phyloP scores from a whole-genome alignment of 2,888 invertebrate species.

The Euplexia lucipara region DNA sequence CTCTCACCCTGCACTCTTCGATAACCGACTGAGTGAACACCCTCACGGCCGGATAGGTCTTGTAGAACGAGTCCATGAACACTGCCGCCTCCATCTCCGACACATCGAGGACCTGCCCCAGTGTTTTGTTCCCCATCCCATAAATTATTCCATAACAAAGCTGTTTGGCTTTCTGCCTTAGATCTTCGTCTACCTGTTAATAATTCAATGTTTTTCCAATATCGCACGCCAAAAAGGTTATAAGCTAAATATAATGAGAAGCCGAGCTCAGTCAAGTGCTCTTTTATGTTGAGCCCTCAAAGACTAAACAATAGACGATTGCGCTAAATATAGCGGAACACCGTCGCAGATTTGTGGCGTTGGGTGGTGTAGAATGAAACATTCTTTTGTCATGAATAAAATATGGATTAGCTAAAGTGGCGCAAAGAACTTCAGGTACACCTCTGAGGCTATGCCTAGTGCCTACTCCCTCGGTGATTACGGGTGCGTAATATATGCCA shows the following conservation, averaged over 20 bases:
- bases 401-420: no score
- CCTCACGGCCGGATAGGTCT: conserved; percentile 93
- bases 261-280: conserved; percentile 14
- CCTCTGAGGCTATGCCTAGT: no score
- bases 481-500: no score
- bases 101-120: conserved; percentile 95
- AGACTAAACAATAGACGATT: conserved; percentile 23
- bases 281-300: conserved; percentile 24
- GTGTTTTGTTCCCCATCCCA: conserved; percentile 97
- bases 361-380: not conserved
- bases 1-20: conserved; percentile 92
- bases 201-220: conserved; percentile 27
- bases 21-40: conserved; percentile 89
- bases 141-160: conserved; percentile 99
- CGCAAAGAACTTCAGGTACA: no score
- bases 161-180: conserved; percentile 97
- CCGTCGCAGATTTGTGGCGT: conserved; percentile 11
- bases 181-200: conserved; percentile 92
- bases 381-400: not conserved
- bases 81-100: conserved; percentile 94
- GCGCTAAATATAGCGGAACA: conserved; percentile 10
- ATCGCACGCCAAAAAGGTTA: conserved; percentile 9
- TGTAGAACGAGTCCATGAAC: conserved; percentile 96
- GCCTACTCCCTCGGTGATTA: no score
- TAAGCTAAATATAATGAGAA: conserved; percentile 25